Evolutionary conservation across 2,797 vertebrate genomes (phyloP), one percentile per base, ranked within the genome.

Genomic region (Sebastes iracundus): DNA sequence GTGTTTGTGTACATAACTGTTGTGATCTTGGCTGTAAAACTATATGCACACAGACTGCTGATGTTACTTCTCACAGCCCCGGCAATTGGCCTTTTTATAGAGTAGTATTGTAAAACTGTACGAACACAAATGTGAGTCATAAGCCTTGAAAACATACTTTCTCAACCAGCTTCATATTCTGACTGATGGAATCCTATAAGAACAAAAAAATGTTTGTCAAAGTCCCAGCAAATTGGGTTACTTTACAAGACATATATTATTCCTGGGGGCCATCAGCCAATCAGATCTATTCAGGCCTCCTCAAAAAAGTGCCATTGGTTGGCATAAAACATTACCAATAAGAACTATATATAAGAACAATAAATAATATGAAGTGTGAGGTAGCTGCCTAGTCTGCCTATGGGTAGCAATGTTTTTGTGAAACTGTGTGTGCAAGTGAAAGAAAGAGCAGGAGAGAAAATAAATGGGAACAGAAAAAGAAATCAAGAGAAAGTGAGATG

Each of bases 391-490:
- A 7, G 22, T 66, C 27, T 74, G 30, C 58, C 55, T 52, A 53
- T 28, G 66, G 59, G 61, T 67, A 76, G 62, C 56, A 60, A 46
- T 71, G 60, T 76, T 35, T 77, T 8, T 23, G 11, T 75, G 59
- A 75, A 30, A 12, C 46, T 66, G 28, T 89, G 75, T 75, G 63
- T 72, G 28, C 18, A 71, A 71, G 70, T 55, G 70, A 76, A 74
- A 76, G 66, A 73, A 65, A 62, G 77, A 86, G 82, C 75, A 62
- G 64, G 77, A 59, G 53, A 55, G 62, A 72, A 62, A 74, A 78
- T 70, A 75, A 83, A 90, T 72, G 75, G 69, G 60, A 90, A 87
- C 79, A 85, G 64, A 80, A 56, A 87, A 85, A 83, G 72, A 84
- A 90, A 85, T 83, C 23, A 53, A 73, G 76, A 74, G 72, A 79